These are phyloP conservation scores for Ameiurus melas DNA, from an alignment of 2,113 vertebrate genomes.

Conservation along the genomic window DNA sequence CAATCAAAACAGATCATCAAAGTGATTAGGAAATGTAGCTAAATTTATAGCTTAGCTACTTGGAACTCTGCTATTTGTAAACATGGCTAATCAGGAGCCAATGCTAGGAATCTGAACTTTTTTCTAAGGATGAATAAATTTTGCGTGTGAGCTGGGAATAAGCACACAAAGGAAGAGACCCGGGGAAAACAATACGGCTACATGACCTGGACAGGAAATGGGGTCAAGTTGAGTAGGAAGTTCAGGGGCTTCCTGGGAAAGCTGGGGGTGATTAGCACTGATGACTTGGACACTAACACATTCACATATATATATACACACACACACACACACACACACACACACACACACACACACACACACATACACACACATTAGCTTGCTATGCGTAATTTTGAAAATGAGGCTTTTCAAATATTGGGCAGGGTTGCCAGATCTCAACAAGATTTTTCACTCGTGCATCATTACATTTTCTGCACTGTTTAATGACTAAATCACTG, in stretches of 20 bases:
- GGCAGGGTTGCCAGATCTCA: not conserved
- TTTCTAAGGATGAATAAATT: constrained; percentile 56
- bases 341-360: not conserved
- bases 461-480: too few relatives aligned
- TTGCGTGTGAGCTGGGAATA: constrained; percentile 68
- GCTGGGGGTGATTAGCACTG: constrained; percentile 69
- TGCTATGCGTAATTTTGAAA: not conserved
- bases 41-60: not conserved
- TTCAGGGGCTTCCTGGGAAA: constrained; percentile 66
- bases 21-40: not conserved
- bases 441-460: not conserved
- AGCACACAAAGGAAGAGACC: constrained; percentile 67
- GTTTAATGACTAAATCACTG: too few relatives aligned
- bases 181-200: constrained; percentile 69
- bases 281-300: constrained; percentile 54
- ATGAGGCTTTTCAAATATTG: not conserved
- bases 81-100: not conserved
- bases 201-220: constrained; percentile 69
- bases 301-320: constrained; percentile 6
- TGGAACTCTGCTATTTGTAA: constrained; percentile 16
- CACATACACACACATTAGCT: constrained; percentile 6
- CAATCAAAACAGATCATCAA: constrained; percentile 14
- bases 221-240: constrained; percentile 74
- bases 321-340: constrained; percentile 20
- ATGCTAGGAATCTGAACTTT: constrained; percentile 23